Evolutionary conservation across 2,888 invertebrate species (phyloP).

Genomic region (Caenorhabditis doughertyi): DNA sequence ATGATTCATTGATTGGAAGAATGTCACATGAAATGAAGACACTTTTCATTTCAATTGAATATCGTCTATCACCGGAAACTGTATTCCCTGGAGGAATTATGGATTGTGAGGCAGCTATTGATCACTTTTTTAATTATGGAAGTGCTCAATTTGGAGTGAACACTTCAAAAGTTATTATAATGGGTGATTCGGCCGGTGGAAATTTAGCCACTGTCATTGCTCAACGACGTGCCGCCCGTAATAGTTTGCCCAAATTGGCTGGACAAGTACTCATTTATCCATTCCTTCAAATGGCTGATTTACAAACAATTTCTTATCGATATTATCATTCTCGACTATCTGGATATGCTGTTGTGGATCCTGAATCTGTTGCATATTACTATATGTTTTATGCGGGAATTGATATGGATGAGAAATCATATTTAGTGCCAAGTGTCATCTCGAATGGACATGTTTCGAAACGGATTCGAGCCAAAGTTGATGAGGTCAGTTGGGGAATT

Average conservation of each 20-base stretch:
- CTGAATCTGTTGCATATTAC: conserved; percentile 74
- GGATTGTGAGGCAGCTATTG: conserved; percentile 83
- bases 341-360: conserved; percentile 75
- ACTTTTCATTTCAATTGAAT: conserved; percentile 76
- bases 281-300: conserved; percentile 82
- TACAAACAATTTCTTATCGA: conserved; percentile 82
- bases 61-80: conserved; percentile 83
- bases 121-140: conserved; percentile 77
- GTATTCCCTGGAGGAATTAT: conserved; percentile 83
- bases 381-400: conserved; percentile 77
- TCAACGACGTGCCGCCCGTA: conserved; percentile 65
- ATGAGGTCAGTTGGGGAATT: conserved; percentile 59
- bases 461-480: conserved; percentile 40
- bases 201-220: conserved; percentile 75
- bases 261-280: conserved; percentile 83
- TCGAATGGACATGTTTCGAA: conserved; percentile 73
- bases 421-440: conserved; percentile 65
- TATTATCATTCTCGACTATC: conserved; percentile 66
- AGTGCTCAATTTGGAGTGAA: conserved; percentile 70
- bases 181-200: conserved; percentile 81
- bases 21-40: conserved; percentile 70
- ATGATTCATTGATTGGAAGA: conserved; percentile 73
- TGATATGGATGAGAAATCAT: conserved; percentile 68
- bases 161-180: conserved; percentile 71
- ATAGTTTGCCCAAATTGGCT: conserved; percentile 63